phyloP scores from a whole-genome alignment of 2,888 invertebrate genomes.

The Melinopterus prodromus region DNA sequence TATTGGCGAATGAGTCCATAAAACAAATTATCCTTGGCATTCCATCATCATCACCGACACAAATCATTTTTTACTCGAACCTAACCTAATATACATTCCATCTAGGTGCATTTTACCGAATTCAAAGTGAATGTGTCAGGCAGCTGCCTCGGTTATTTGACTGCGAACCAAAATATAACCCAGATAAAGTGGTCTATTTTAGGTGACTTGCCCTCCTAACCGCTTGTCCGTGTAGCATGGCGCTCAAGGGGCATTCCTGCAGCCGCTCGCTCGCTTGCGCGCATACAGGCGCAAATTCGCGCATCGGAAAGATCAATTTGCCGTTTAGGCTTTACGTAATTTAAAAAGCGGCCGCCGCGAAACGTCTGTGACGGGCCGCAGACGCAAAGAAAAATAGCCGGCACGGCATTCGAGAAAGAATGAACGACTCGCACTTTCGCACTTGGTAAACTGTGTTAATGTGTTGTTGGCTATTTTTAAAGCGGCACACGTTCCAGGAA shows the following conservation, averaged over 20 bases:
- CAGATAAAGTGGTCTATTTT: constrained; percentile 38
- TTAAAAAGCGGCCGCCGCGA: neutral
- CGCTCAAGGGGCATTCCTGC: neutral
- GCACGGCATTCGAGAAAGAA: neutral
- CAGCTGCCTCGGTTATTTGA: constrained; percentile 32
- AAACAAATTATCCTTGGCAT: too few species aligned
- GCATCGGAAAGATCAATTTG: neutral
- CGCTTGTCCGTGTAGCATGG: neutral
- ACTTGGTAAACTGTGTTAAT: neutral
- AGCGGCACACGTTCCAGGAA: neutral
- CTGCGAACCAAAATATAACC: constrained; percentile 37
- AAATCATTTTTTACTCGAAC: too few species aligned
- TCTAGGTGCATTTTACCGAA: neutral
- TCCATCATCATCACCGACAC: too few species aligned
- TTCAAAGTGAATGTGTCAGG: constrained; percentile 24
- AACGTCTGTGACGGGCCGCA: too few species aligned
- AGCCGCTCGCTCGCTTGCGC: neutral
- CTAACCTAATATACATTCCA: too few species aligned
- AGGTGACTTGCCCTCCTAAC: constrained; percentile 26
- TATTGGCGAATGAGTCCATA: too few species aligned
- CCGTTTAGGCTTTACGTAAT: constrained; percentile 4
- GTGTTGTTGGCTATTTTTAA: neutral
- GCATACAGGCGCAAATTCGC: neutral
- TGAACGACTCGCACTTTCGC: neutral
- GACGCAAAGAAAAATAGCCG: neutral